A percentile compares a stretch with the other conserved stretches of the same genome.
Evolutionary conservation across 2,113 vertebrate species (phyloP).

Genomic region (Anseranas semipalmata): DNA sequence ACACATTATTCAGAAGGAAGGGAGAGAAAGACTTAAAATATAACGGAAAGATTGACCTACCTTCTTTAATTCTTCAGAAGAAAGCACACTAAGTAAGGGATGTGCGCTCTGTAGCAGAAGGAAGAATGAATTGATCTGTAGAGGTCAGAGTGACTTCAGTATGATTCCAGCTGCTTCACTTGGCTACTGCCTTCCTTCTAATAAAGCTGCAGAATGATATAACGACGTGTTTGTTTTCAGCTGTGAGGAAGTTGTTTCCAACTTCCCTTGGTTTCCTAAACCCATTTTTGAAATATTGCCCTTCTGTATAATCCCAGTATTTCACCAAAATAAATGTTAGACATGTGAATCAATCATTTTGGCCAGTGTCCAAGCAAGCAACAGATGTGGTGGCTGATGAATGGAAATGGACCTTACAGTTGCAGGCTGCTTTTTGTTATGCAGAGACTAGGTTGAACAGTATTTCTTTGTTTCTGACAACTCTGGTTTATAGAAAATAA

Average conservation of each 20-base stretch:
- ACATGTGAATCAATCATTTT: conserved; percentile 68
- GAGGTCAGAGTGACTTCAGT: conserved; percentile 32
- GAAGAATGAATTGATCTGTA: conserved; percentile 42
- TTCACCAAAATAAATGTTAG: conserved; percentile 58
- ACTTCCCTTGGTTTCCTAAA: conserved; percentile 66
- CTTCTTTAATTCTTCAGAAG: conserved; percentile 31
- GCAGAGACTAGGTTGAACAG: conserved; percentile 2
- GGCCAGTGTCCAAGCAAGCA: conserved; percentile 48
- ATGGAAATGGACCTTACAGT: conserved; percentile 59
- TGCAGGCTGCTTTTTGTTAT: conserved; percentile 35
- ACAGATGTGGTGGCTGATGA: conserved; percentile 60
- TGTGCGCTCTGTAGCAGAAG: conserved; percentile 25
- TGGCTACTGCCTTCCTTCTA: conserved; percentile 61
- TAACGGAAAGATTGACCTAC: conserved; percentile 52
- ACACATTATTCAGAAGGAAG: neutral
- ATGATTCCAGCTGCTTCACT: conserved; percentile 44
- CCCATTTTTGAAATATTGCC: conserved; percentile 36
- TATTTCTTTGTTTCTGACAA: conserved; percentile 35
- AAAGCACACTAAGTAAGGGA: conserved; percentile 22
- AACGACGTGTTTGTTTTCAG: conserved; percentile 47
- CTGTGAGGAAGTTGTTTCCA: conserved; percentile 56
- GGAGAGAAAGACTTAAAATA: neutral
- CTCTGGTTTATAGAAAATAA: conserved; percentile 59
- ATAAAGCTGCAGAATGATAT: conserved; percentile 65
- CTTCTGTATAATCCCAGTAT: conserved; percentile 53